These are phyloP conservation scores for Meloe dianella DNA, from an alignment of 2,888 invertebrate genomes.

Conservation along the genomic window DNA sequence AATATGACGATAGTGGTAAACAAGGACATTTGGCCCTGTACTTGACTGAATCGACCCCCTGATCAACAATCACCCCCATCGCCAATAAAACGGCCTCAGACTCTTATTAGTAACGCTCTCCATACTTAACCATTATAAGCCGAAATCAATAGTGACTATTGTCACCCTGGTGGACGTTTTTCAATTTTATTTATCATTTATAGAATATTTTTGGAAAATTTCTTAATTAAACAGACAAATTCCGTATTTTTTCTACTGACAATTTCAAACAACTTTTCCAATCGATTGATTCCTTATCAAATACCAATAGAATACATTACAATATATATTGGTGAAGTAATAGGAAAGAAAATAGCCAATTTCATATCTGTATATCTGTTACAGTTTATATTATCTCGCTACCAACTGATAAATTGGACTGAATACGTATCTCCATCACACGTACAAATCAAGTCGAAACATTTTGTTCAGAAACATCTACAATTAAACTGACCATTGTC, in stretches of 20 bases:
- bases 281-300: constrained; percentile 31
- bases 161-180: neutral
- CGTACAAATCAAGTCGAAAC: neutral
- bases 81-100: constrained; percentile 2
- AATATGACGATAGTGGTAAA: constrained; percentile 16
- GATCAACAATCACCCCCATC: constrained; percentile 12
- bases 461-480: neutral
- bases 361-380: constrained; percentile 44
- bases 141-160: constrained; percentile 4
- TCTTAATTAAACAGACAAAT: neutral
- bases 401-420: neutral
- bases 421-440: neutral
- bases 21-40: constrained; percentile 23
- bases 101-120: constrained; percentile 16
- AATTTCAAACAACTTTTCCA: constrained; percentile 20
- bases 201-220: neutral
- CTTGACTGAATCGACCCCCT: constrained; percentile 13
- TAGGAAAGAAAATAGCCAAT: constrained; percentile 50
- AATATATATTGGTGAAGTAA: constrained; percentile 50
- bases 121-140: neutral
- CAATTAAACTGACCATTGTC: constrained; percentile 39
- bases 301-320: constrained; percentile 51
- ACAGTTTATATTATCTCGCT: constrained; percentile 20
- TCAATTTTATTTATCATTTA: neutral
- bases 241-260: neutral